Base-by-base conservation (phyloP, 2,888 invertebrate species). In the Criorhina ranunculi region DNA sequence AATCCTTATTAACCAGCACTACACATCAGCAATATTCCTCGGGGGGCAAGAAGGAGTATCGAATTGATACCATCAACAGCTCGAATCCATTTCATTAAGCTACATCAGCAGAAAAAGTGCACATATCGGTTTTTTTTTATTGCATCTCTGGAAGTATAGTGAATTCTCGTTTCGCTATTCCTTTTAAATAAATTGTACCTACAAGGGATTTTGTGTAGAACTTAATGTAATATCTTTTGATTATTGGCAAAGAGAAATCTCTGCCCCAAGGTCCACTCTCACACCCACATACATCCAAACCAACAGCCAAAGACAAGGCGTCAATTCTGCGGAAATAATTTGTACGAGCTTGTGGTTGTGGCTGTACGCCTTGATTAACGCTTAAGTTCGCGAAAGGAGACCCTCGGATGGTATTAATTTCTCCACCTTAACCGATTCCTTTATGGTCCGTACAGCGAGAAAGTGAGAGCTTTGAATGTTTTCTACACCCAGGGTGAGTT, bases 311-410 rank as follows among this genome's bases (percentile, higher is more conserved):
- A 33, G 15, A 35, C 6, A 35, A 49, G 40, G 66, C 59, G 66
- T 67, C 49, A 35, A 76, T 66, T 67, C 31, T 66, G 57, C 29
- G 67, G 66, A 59, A 67, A 59, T 67, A 59, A 66, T 76, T 76
- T 76, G 46, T 49, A 76, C 67, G 51, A 69, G 59, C 60, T 77
- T 67, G 77, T 51, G 77, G 77, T 51, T 69, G 62, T 53, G 53
- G 73, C 46, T 51, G 44, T 69, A 40, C 51, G 51, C 59, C 67
- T 69, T 77, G 77, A 77, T 77, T 69, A 77, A 77, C 59, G 77
- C 60, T 29, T 33, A 24, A 67, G 67, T 53, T 77, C 67, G 67
- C 67, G 60, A 76, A 33, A 53, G 42, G 42, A 46, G 40, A 49
- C 66, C 49, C 33, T 46, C 17, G 33, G 40, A 51, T 31, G 57